Percentiles rank a stretch among this genome's conserved stretches.
Conservation (phyloP, 2,888 invertebrate species). For the Acanthosoma haemorrhoidale region DNA sequence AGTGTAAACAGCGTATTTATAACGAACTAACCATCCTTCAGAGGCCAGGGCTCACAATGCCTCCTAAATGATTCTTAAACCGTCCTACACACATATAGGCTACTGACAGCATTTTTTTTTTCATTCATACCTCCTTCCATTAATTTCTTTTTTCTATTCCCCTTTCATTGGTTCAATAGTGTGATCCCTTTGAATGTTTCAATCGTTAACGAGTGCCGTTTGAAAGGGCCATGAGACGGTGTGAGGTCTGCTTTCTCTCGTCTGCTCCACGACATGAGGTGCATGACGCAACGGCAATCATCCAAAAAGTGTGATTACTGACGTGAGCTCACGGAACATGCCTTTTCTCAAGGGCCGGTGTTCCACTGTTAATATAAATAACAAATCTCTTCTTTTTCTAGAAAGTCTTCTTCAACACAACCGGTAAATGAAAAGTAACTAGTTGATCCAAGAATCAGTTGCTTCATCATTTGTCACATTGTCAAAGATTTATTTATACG, state of each 20-base stretch:
- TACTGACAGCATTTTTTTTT: not conserved
- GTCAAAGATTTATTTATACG: no score
- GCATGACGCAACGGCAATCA: not conserved
- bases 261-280: not conserved
- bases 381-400: no score
- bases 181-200: not conserved
- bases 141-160: not conserved
- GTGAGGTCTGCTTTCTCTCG: not conserved
- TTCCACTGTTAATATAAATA: no score
- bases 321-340: no score
- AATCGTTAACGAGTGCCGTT: not conserved
- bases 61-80: not conserved
- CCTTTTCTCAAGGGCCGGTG: no score
- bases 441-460: no score
- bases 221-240: not conserved
- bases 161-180: not conserved
- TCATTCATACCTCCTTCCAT: not conserved
- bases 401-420: no score
- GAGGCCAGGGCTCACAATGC: not conserved
- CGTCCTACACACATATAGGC: no score
- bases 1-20: conserved; percentile 25
- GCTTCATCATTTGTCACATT: no score
- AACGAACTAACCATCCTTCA: conserved; percentile 14
- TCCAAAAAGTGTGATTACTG: not conserved
- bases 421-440: no score